Percentiles rank a stretch among this genome's conserved stretches.
Conservation (phyloP, 2,113 vertebrate genomes). For the Bombycilla garrulus region DNA sequence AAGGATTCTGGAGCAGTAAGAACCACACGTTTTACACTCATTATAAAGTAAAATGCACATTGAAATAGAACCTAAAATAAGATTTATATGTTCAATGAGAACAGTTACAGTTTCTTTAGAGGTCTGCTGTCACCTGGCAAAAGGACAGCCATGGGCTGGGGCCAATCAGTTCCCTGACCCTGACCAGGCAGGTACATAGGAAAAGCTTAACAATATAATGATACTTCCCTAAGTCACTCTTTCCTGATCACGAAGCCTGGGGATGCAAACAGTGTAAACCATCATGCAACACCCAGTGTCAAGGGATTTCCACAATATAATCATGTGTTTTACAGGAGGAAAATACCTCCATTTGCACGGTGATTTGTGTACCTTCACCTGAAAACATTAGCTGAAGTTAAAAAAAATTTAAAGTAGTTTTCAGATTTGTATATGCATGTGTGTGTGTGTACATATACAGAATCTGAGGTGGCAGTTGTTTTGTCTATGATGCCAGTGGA, state of each 20-base stretch:
- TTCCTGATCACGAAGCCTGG: not conserved
- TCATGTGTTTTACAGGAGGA: not conserved
- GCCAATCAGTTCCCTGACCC: not conserved
- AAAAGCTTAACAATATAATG: not conserved
- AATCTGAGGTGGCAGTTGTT: not conserved
- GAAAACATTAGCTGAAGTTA: not conserved
- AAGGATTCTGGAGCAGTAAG: not conserved
- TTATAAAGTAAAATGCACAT: not conserved
- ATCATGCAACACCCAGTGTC: not conserved
- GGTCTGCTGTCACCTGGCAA: not conserved
- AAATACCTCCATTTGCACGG: not conserved
- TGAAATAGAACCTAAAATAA: not conserved
- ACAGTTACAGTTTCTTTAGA: not conserved
- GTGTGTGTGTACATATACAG: not conserved
- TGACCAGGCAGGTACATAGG: not conserved
- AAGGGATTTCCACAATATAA: not conserved
- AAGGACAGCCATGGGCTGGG: not conserved
- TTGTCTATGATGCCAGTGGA: not conserved
- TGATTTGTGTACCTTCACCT: not conserved
- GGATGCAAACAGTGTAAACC: not conserved
- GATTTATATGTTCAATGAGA: not conserved
- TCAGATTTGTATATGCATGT: not conserved
- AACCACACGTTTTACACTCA: not conserved
- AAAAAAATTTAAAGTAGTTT: not conserved
- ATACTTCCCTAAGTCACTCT: not conserved